Percentiles rank a stretch among this genome's conserved stretches.
phyloP scores from a whole-genome alignment of 2,888 invertebrate genomes.

The Cheilosia pagana region DNA sequence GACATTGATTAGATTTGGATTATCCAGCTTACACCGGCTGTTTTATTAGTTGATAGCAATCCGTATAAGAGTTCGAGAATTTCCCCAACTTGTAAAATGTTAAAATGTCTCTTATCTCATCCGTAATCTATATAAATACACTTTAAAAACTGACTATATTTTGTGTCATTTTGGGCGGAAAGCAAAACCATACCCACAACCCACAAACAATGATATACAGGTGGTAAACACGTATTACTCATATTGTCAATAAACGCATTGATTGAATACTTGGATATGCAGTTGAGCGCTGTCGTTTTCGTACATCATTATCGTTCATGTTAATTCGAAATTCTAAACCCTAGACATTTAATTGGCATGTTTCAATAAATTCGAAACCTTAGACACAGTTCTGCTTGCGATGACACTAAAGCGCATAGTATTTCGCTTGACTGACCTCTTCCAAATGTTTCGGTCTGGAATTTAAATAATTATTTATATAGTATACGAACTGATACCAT shows the following conservation, averaged over 20 bases:
- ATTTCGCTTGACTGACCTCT: slow-evolving; percentile 45
- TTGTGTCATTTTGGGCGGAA: slow-evolving; percentile 9
- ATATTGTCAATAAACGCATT: background rate
- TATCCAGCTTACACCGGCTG: background rate
- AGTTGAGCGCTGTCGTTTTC: background rate
- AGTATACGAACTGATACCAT: no score
- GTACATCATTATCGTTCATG: background rate
- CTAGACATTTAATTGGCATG: slow-evolving; percentile 26
- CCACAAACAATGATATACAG: background rate
- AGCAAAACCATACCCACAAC: slow-evolving; percentile 6
- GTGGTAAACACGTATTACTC: slow-evolving; percentile 2
- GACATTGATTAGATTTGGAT: slow-evolving; percentile 2
- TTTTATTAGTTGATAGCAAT: slow-evolving; percentile 3
- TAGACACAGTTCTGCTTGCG: slow-evolving; percentile 9
- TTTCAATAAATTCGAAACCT: slow-evolving; percentile 17
- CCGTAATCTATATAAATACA: slow-evolving; percentile 15
- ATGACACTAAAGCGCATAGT: slow-evolving; percentile 26
- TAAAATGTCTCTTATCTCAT: slow-evolving; percentile 20
- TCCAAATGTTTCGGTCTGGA: slow-evolving; percentile 11
- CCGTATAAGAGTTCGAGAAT: slow-evolving; percentile 2
- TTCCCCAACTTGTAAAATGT: slow-evolving; percentile 1
- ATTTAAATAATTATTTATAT: background rate
- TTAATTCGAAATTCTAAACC: background rate
- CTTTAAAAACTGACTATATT: slow-evolving; percentile 40
- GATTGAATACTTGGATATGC: background rate